These are phyloP conservation scores for Enteromius unitaeniatus DNA, from an alignment of 2,797 vertebrate genomes.

Conservation along the genomic window DNA sequence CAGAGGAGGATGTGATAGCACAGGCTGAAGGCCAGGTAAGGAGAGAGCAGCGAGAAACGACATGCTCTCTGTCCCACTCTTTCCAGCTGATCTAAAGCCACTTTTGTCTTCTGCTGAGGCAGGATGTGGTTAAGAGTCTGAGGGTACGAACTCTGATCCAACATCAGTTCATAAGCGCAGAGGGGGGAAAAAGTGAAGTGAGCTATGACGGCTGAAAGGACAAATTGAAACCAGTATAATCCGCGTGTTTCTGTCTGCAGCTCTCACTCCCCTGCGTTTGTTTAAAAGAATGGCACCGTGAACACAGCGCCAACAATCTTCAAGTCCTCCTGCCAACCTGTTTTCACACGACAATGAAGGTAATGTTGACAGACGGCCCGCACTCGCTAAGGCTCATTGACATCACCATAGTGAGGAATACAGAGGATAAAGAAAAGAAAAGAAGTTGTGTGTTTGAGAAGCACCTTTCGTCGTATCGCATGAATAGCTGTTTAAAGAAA, in stretches of 20 bases:
- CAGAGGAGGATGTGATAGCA: conserved; percentile 51
- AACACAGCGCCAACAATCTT: conserved; percentile 22
- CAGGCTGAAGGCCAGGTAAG: conserved; percentile 47
- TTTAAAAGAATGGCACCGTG: conserved; percentile 36
- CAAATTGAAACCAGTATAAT: conserved; percentile 34
- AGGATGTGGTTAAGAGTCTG: conserved; percentile 32
- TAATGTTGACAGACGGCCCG: conserved; percentile 67
- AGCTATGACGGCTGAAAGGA: conserved; percentile 9
- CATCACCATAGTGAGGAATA: conserved; percentile 45
- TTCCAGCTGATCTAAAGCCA: conserved; percentile 24
- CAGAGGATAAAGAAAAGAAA: conserved; percentile 46
- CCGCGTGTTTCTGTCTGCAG: conserved; percentile 38
- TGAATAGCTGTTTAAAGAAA: conserved; percentile 32
- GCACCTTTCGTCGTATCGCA: conserved; percentile 25
- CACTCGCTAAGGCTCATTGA: conserved; percentile 66
- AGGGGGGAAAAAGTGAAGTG: conserved; percentile 10
- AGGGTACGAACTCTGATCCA: conserved; percentile 38
- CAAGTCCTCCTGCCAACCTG: conserved; percentile 48
- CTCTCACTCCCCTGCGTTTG: conserved; percentile 21
- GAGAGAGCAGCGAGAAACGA: conserved; percentile 2
- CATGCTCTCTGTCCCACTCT: conserved; percentile 6
- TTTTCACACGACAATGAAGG: conserved; percentile 64
- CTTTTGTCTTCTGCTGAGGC: conserved; percentile 13
- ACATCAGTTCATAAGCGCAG: conserved; percentile 31
- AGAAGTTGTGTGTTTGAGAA: conserved; percentile 37